These are phyloP conservation scores for Actinemys pallida DNA, from an alignment of 2,113 vertebrate genomes.

Conservation along the genomic window DNA sequence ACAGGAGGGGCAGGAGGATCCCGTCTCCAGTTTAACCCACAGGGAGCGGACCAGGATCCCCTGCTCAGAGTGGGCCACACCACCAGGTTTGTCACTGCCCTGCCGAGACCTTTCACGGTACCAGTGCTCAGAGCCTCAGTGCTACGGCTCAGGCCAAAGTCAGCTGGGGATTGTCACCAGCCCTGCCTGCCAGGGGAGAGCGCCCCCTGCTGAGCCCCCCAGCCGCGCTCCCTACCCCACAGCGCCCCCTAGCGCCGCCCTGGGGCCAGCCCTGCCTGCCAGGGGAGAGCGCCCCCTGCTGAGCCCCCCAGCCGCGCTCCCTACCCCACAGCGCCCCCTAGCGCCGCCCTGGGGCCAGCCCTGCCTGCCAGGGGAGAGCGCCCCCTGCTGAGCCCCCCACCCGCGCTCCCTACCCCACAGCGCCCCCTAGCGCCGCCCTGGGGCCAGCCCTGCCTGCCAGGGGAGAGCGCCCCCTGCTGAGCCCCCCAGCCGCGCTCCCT, in stretches of 20 bases:
- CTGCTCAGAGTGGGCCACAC: too few relatives aligned
- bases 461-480: too few relatives aligned
- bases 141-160: background rate
- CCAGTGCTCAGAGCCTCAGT: background rate
- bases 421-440: too few relatives aligned
- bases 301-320: background rate
- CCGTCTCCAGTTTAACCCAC: background rate
- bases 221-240: background rate
- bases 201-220: background rate
- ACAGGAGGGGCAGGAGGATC: background rate
- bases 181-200: too few relatives aligned
- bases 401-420: too few relatives aligned
- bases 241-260: background rate
- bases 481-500: too few relatives aligned
- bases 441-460: too few relatives aligned
- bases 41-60: background rate
- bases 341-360: too few relatives aligned
- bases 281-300: background rate
- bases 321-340: background rate
- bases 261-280: too few relatives aligned
- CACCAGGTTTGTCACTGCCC: too few relatives aligned
- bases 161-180: background rate
- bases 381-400: too few relatives aligned
- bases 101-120: background rate
- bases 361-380: too few relatives aligned